Evolutionary conservation across 2,888 invertebrate species (phyloP).

Genomic region (Lysandra bellargus): DNA sequence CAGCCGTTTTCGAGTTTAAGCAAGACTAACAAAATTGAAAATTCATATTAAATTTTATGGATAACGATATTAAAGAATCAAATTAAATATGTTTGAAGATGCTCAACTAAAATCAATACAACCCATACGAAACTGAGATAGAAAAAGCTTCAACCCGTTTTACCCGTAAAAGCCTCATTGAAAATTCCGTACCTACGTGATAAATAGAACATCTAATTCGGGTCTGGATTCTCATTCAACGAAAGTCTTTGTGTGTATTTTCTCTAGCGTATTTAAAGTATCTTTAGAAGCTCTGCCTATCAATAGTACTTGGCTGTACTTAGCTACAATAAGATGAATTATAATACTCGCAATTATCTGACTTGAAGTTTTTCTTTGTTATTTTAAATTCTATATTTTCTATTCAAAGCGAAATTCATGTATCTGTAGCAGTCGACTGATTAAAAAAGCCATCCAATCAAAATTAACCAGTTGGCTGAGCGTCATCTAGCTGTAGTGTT

Average conservation of each 20-base stretch:
- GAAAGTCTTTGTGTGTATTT: not conserved
- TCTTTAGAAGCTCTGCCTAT: not conserved
- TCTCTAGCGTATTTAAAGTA: not conserved
- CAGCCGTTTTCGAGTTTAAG: no score
- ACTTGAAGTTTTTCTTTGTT: no score
- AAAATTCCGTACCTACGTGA: constrained; percentile 9
- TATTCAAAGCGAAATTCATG: no score
- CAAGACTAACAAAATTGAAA: no score
- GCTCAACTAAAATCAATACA: not conserved
- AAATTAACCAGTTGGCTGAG: no score
- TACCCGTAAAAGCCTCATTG: not conserved
- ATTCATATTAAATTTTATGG: no score
- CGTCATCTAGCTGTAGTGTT: no score
- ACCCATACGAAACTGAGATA: not conserved
- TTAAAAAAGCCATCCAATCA: no score
- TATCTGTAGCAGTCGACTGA: no score
- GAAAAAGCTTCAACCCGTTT: not conserved
- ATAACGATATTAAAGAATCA: no score
- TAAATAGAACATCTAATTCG: constrained; percentile 6
- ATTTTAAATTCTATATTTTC: no score
- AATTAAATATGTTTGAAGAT: not conserved
- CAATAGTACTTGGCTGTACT: not conserved
- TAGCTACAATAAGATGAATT: not conserved
- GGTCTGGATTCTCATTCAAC: not conserved
- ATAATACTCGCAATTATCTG: no score